phyloP scores from a whole-genome alignment of 2,113 vertebrate species.

The Pachypanchax playfairii region DNA sequence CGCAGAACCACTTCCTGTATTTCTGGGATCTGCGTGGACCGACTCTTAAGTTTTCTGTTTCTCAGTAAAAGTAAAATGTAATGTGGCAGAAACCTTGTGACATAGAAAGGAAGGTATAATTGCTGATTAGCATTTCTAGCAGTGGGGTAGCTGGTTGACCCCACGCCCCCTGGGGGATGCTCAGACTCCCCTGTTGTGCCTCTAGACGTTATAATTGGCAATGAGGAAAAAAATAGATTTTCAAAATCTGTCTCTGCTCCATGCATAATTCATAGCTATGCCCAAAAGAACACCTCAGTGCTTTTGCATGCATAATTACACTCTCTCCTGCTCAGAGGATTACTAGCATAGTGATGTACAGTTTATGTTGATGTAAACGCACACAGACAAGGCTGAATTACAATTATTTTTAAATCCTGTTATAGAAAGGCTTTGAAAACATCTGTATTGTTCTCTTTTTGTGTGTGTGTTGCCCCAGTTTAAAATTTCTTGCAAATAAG shows the following conservation, averaged over 20 bases:
- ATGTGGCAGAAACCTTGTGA: conserved; percentile 36
- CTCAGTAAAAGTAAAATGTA: conserved; percentile 40
- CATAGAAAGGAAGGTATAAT: conserved; percentile 61
- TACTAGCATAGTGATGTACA: conserved; percentile 11
- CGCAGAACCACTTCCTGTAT: too few species aligned
- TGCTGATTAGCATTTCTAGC: conserved; percentile 74
- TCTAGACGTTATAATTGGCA: conserved; percentile 74
- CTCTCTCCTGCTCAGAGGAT: conserved; percentile 24
- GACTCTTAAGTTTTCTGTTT: conserved; percentile 22
- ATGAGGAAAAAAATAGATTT: conserved; percentile 73
- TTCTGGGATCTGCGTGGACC: not conserved
- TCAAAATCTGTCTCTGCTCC: conserved; percentile 58
- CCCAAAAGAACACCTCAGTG: conserved; percentile 65
- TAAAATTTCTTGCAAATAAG: not conserved
- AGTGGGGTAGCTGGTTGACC: conserved; percentile 60
- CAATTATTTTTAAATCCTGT: not conserved
- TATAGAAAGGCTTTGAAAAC: conserved; percentile 12
- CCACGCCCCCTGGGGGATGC: conserved; percentile 42
- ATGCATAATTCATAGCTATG: conserved; percentile 75
- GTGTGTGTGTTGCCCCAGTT: not conserved
- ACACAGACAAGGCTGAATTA: conserved; percentile 11
- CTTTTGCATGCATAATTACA: conserved; percentile 44
- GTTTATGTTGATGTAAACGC: not conserved
- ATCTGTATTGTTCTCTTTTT: conserved; percentile 11
- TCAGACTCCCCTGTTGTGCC: conserved; percentile 63